Evolutionary conservation across 2,113 vertebrate genomes (phyloP), one percentile per base, ranked within the genome.

Genomic region (Notarius lentiginosus): DNA sequence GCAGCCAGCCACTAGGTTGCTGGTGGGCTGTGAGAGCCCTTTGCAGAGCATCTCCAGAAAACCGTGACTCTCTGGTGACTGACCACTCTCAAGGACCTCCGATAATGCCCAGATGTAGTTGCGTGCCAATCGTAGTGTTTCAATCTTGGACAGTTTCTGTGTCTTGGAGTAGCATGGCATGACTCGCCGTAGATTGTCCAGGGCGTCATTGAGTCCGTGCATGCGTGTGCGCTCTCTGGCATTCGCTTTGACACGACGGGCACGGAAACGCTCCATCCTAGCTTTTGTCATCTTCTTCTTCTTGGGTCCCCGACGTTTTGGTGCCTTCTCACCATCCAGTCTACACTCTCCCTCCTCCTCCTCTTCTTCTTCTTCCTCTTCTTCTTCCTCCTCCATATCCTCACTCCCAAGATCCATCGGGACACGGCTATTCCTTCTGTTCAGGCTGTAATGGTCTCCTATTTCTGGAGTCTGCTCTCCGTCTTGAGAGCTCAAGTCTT

Each of bases 161-260:
- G 98, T 99, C 85, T 99, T 99, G 87, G 98, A 99, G 92, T 98
- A 98, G 87, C 98, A 99, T n/a, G 98, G 98, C 98, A 99, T 99
- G 56, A 99, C 97, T 86, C 94, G 90, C 58, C 98, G 92, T 84
- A 99, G 94, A 90, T 94, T 98, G 63, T 99, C 98, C 84, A 99
- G 93, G 14, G 98, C 98, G 1, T 99, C 98, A 0, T 99, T 99
- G 68, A 99, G 93, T 0, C 98, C 98, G 0, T 99, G 98, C 98
- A 99, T 99, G 53, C 98, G 90, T 0, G 96, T 96, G 20, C 98
- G 94, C 85, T 99, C 98, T 27, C 98, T 95, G 66, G 98, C 97
- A 0, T 99, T 99, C 88, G 98, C 98, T 88, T 99, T 99, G 73
- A 97, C 91, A 66, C 98, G 88, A 15, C 98, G 94, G 14, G 95